A percentile compares a stretch with the other conserved stretches of the same genome.
Conservation (phyloP, 2,797 vertebrate species). For the Acropternis orthonyx region DNA sequence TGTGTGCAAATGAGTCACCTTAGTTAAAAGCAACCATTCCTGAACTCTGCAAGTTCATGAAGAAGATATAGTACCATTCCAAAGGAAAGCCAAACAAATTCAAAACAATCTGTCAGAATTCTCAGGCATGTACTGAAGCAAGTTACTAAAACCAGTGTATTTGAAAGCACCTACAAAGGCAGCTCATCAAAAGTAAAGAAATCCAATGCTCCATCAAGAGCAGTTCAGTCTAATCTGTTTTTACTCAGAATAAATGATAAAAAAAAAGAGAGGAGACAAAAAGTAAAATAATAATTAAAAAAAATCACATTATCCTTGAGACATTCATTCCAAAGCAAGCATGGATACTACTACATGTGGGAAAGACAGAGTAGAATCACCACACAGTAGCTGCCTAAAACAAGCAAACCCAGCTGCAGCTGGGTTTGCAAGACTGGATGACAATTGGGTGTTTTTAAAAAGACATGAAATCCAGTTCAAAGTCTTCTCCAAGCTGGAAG, state of each 20-base stretch:
- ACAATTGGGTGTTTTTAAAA: background rate
- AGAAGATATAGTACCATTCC: background rate
- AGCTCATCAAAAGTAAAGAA: background rate
- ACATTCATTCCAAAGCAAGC: background rate
- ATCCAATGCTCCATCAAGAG: background rate
- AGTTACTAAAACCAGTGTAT: background rate
- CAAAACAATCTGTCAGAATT: background rate
- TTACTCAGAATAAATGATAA: background rate
- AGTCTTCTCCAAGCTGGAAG: background rate
- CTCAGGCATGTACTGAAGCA: background rate
- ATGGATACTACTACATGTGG: background rate
- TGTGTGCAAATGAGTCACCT: background rate
- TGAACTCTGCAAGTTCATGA: background rate
- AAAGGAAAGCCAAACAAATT: background rate
- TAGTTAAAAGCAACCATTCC: background rate
- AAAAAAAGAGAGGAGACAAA: background rate
- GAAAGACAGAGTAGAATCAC: accelerated
- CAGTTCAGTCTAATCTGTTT: background rate
- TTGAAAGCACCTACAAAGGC: background rate
- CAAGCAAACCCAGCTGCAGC: background rate
- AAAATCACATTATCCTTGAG: background rate
- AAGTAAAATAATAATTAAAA: background rate
- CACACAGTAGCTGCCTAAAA: background rate
- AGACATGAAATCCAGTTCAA: background rate
- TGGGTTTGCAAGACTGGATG: background rate